Evolutionary conservation across 2,888 invertebrate species (phyloP), one percentile per base, ranked within the genome.

Genomic region (Epinotia brunnichana): DNA sequence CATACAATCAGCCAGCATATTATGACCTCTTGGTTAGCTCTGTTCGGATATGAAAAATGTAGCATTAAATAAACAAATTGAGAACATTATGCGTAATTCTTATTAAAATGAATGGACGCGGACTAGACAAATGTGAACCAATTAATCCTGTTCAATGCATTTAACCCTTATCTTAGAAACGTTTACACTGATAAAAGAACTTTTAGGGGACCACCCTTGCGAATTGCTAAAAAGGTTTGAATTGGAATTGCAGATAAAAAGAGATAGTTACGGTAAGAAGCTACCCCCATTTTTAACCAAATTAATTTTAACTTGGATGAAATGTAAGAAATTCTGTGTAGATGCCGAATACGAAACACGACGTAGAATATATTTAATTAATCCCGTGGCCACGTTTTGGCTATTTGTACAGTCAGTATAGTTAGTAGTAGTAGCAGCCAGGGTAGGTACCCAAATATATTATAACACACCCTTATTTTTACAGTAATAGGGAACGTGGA

Each of bases 101-200:
- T 35, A 35, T 35, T 35, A 35, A 9, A 60, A 53, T 17, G 19
- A 68, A 68, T 48, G 15, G 35, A 35, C 35, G 9, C 9, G 9
- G 7, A 17, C 51, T 61, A 44, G 54, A 69, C 24, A 54, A 69
- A 69, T 54, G 54, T n/a, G 13, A 54, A 17, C 24, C 21, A 69
- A 69, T 62, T 69, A 69, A 53, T 61, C 29, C 41, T 24, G 21
- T 17, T 51, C 13, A 5, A 48, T 17, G 2, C 44, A 24, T 24
- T 68, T 21, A 59, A 19, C 21, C 21, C 61, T 54, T 69, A 69
- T 69, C 69, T 69, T 29, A 13, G 17, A 62, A 62, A 69, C 69
- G 17, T 62, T 69, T 69, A 69, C 29, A 62, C 17, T 62, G 61
- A 69, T 69, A 69, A 69, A 44, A 9, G 15, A 39, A 5, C 21